Percentiles rank a stretch among this genome's conserved stretches.
Conservation (phyloP, 2,888 invertebrate genomes). For the Osedax fenrisi region DNA sequence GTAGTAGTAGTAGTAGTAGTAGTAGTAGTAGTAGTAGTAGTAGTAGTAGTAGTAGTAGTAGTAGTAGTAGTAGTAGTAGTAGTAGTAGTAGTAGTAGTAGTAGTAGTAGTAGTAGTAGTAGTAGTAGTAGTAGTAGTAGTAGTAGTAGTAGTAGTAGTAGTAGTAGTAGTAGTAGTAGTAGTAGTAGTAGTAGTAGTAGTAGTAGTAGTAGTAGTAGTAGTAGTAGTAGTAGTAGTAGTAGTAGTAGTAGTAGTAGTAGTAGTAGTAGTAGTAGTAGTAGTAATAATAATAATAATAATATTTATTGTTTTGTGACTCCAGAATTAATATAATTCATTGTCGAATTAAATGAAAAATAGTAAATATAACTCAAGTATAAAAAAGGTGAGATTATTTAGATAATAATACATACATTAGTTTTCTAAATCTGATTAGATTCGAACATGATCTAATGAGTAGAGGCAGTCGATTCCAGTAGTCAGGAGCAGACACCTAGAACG, state of each 20-base stretch:
- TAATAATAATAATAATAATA: too few species aligned
- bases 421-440: too few species aligned
- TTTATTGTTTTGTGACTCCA: too few species aligned
- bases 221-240: conserved; percentile 2
- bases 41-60: conserved; percentile 2
- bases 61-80: background rate
- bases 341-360: too few species aligned
- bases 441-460: too few species aligned
- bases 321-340: too few species aligned
- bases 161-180: background rate
- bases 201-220: background rate
- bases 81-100: background rate
- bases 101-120: background rate
- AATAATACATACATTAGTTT: too few species aligned
- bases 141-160: conserved; percentile 2
- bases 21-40: conserved; percentile 2
- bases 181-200: background rate
- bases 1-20: background rate
- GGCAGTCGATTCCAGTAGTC: too few species aligned
- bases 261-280: conserved; percentile 2
- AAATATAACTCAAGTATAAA: too few species aligned
- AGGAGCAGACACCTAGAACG: too few species aligned
- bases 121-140: conserved; percentile 2
- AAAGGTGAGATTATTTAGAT: too few species aligned
- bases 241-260: conserved; percentile 2